A percentile compares a stretch with the other conserved stretches of the same genome.
phyloP scores from a whole-genome alignment of 2,888 invertebrate genomes.

The Clivina fossor region DNA sequence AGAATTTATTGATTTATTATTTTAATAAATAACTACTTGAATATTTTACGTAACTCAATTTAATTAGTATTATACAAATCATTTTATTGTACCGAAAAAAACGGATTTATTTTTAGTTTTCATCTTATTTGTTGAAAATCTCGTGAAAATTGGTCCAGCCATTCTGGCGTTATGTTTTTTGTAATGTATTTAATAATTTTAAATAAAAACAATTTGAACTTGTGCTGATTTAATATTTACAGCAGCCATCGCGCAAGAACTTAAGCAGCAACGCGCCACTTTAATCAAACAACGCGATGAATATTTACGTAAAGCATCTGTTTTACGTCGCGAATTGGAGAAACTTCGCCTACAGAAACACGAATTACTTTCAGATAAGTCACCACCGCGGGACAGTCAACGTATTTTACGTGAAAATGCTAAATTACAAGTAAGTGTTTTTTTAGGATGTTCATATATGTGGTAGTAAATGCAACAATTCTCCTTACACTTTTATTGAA shows the following conservation, averaged over 20 bases:
- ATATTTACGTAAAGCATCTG: constrained; percentile 73
- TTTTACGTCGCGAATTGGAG: constrained; percentile 76
- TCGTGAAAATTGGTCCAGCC: too few relatives aligned
- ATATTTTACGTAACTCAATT: too few relatives aligned
- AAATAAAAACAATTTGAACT: too few relatives aligned
- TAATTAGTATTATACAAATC: too few relatives aligned
- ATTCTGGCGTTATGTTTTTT: constrained; percentile 42
- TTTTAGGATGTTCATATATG: constrained; percentile 28
- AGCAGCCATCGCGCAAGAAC: constrained; percentile 76
- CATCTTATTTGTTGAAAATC: too few relatives aligned
- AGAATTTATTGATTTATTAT: too few relatives aligned
- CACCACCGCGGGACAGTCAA: constrained; percentile 69
- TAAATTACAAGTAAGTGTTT: constrained; percentile 77
- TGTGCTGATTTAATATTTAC: constrained; percentile 28
- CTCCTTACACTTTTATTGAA: constrained; percentile 14
- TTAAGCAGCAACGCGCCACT: constrained; percentile 79
- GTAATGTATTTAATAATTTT: not conserved
- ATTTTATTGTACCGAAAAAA: too few relatives aligned
- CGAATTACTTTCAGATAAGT: constrained; percentile 72
- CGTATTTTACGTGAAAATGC: constrained; percentile 81
- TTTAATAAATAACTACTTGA: too few relatives aligned
- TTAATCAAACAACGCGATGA: constrained; percentile 79
- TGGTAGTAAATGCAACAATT: constrained; percentile 15
- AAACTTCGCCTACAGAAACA: constrained; percentile 76
- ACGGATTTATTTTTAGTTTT: too few relatives aligned